Evolutionary conservation across 2,888 invertebrate species (phyloP), one percentile per base, ranked within the genome.

Genomic region (Eristalis pertinax): DNA sequence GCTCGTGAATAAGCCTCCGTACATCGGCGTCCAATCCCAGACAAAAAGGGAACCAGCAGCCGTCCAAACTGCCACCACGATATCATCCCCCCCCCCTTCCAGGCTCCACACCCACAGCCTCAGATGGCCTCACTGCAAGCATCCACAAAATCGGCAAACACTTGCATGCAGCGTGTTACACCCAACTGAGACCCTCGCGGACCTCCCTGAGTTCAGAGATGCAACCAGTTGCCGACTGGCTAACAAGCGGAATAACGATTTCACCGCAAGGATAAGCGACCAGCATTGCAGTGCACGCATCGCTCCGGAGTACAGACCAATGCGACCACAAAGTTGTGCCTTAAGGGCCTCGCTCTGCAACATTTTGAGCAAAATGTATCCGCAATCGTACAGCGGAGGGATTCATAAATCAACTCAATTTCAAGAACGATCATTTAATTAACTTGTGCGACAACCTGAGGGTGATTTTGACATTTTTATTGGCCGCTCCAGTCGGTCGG

Each of bases 381-480:
- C 50, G 19, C 50, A 50, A 0, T 13, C n/a, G 24, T 63, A n/a
- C 69, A 76, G 19, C 68, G 11, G 29, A 32, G 60, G 65, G 74
- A 67, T 41, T 41, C 70, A 86, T 82, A 82, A 82, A 86, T 86
- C 86, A 86, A 67, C 50, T 82, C 22, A 13, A 74, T 56, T 73
- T 82, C 74, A 68, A 38, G 70, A 62, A 58, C 41, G 78, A 69
- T 60, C 65, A 78, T 86, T 86, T 86, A 86, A 86, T 86, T 82
- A 86, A 86, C 81, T 74, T 70, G 70, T 29, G 74, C 69, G 78
- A 78, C 78, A 86, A 50, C 65, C 74, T 62, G 38, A 73, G 78
- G 74, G 26, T 50, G 41, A 67, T 74, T 67, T 69, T 73, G 86
- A 86, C 86, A 86, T 43, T 82, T 86, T 86, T 86, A 86, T 82